Evolutionary conservation across 2,797 vertebrate species (phyloP).

Genomic region (Enoplosus armatus): DNA sequence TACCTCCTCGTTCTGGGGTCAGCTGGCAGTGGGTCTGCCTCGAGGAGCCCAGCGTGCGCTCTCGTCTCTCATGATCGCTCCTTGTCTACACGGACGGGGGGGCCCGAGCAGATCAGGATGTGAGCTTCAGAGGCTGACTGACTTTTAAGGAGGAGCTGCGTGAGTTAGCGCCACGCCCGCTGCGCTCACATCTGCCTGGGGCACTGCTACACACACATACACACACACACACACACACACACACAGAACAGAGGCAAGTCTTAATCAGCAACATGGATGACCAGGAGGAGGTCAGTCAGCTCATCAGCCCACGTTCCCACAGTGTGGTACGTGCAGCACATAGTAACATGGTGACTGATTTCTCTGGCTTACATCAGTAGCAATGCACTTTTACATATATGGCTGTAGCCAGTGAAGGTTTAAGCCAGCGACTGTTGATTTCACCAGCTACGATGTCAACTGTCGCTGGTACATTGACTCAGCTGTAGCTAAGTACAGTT

Average conservation of each 20-base stretch:
- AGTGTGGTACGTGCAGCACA: not conserved
- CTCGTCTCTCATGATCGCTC: conserved; percentile 40
- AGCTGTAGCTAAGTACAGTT: not conserved
- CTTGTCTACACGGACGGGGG: conserved; percentile 40
- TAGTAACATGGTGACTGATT: conserved; percentile 1
- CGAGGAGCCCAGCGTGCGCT: conserved; percentile 30
- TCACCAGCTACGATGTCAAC: not conserved
- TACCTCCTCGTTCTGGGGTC: conserved; percentile 24
- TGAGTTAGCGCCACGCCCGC: conserved; percentile 47
- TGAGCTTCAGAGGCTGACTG: conserved; percentile 43
- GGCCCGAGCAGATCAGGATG: conserved; percentile 42
- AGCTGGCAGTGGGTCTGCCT: conserved; percentile 22
- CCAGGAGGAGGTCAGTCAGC: conserved; percentile 20
- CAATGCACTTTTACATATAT: not conserved
- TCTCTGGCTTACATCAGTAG: conserved; percentile 2
- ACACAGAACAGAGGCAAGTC: conserved; percentile 11
- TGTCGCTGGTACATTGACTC: not conserved
- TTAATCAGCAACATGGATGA: conserved; percentile 47
- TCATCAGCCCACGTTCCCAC: conserved; percentile 10
- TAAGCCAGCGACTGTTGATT: not conserved
- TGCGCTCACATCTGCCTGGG: conserved; percentile 63
- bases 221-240: conserved; percentile 17
- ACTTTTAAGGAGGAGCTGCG: conserved; percentile 59
- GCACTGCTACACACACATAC: conserved; percentile 12
- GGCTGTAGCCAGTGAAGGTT: not conserved